These are phyloP conservation scores for Thalpophila matura DNA, from an alignment of 2,888 invertebrate species.

Conservation along the genomic window DNA sequence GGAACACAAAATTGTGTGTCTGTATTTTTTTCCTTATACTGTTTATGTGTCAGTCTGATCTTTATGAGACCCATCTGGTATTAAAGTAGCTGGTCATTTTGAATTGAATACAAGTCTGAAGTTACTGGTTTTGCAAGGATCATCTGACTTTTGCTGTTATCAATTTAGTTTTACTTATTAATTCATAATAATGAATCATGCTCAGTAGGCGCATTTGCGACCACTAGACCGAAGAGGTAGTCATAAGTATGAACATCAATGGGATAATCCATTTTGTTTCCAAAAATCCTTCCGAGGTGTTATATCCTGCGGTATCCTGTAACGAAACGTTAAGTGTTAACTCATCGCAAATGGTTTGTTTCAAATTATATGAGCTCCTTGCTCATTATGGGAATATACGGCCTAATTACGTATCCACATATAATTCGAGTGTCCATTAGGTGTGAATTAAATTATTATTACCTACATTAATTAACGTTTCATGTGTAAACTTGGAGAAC, in stretches of 20 bases:
- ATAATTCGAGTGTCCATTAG: slow-evolving; percentile 37
- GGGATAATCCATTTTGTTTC: not conserved
- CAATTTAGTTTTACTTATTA: no score
- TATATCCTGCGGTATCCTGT: slow-evolving; percentile 10
- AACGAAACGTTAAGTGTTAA: slow-evolving; percentile 39
- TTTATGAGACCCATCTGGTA: not conserved
- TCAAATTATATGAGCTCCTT: slow-evolving; percentile 25
- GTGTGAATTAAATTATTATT: slow-evolving; percentile 36
- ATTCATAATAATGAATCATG: no score
- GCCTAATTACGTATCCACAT: slow-evolving; percentile 47
- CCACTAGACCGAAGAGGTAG: no score
- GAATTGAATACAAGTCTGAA: not conserved
- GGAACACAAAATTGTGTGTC: slow-evolving; percentile 13
- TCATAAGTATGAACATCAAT: no score
- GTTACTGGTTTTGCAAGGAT: no score
- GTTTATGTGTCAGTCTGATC: slow-evolving; percentile 10
- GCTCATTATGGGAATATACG: slow-evolving; percentile 47
- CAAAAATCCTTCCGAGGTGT: not conserved
- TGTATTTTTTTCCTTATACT: slow-evolving; percentile 10
- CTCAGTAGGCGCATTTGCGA: no score
- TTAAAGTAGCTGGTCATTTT: not conserved
- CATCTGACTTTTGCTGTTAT: no score
- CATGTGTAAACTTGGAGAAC: not conserved
- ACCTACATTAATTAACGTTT: slow-evolving; percentile 13
- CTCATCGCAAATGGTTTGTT: slow-evolving; percentile 37